Percentiles rank a stretch among this genome's conserved stretches.
Conservation (phyloP, 1,140 invertebrate species). For the Goniozus legneri region DNA sequence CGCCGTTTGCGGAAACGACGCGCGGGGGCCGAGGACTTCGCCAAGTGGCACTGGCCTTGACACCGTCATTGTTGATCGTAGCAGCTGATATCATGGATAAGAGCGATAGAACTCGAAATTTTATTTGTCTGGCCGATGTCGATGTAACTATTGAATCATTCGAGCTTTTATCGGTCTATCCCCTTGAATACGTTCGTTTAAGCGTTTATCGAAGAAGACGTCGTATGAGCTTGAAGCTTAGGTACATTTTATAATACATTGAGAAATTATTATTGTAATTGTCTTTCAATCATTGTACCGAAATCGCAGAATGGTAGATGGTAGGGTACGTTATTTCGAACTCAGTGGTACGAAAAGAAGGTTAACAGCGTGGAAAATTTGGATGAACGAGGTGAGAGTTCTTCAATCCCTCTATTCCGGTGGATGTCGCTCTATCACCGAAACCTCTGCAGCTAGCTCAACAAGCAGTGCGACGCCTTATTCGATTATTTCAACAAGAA, state of each 20-base stretch:
- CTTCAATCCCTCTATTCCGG: too few species aligned
- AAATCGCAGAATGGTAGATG: constrained; percentile 42
- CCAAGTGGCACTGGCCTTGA: constrained; percentile 60
- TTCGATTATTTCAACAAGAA: background rate
- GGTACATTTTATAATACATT: too few species aligned
- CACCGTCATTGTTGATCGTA: constrained; percentile 57
- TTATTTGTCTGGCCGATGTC: constrained; percentile 36
- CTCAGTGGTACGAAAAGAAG: constrained; percentile 30
- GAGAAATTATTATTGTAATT: too few species aligned
- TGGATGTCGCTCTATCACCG: too few species aligned
- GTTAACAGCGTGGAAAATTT: constrained; percentile 55
- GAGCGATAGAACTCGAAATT: constrained; percentile 29
- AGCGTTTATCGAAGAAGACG: constrained; percentile 56
- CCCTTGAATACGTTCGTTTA: constrained; percentile 56
- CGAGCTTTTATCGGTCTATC: constrained; percentile 59
- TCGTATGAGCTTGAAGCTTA: constrained; percentile 57
- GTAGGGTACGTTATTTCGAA: constrained; percentile 40
- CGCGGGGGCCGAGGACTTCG: constrained; percentile 56
- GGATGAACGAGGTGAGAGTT: constrained; percentile 58
- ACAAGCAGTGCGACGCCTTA: constrained; percentile 41
- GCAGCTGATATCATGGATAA: constrained; percentile 52
- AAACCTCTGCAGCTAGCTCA: constrained; percentile 55
- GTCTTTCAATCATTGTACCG: constrained; percentile 42
- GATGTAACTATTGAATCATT: constrained; percentile 59
- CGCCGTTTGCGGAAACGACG: constrained; percentile 62